A percentile compares a stretch with the other conserved stretches of the same genome.
Evolutionary conservation across 2,888 invertebrate genomes (phyloP).

Genomic region (Lasioglossum oenotherae): DNA sequence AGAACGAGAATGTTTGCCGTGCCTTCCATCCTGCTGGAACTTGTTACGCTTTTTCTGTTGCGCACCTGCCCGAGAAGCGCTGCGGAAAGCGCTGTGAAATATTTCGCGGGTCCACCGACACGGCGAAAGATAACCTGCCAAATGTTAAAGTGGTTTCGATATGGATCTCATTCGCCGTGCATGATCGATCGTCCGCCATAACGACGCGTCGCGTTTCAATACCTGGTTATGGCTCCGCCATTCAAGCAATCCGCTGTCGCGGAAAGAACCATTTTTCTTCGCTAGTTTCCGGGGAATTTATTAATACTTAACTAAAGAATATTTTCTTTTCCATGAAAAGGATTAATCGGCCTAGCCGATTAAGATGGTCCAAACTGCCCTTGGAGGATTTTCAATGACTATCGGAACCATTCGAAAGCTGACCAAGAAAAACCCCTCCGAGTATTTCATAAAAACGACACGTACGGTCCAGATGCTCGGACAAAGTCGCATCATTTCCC

Average conservation of each 20-base stretch:
- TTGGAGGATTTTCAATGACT: no score
- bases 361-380: no score
- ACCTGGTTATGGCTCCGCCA: not conserved
- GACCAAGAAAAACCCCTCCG: no score
- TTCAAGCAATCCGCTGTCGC: not conserved
- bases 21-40: not conserved
- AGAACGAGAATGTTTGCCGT: constrained; percentile 26
- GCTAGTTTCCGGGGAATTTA: not conserved
- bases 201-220: not conserved
- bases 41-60: constrained; percentile 18
- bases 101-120: constrained; percentile 17
- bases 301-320: no score
- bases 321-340: no score
- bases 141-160: constrained; percentile 13
- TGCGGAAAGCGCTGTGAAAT: constrained; percentile 21
- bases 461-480: not conserved
- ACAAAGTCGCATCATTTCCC: not conserved
- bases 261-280: not conserved
- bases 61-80: not conserved
- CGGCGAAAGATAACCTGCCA: constrained; percentile 6
- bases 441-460: no score
- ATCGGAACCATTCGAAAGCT: no score
- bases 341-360: no score
- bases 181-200: not conserved
- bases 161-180: not conserved